A percentile compares a stretch with the other conserved stretches of the same genome.
phyloP scores from a whole-genome alignment of 2,797 vertebrate species.

The Silurus lanzhouensis region DNA sequence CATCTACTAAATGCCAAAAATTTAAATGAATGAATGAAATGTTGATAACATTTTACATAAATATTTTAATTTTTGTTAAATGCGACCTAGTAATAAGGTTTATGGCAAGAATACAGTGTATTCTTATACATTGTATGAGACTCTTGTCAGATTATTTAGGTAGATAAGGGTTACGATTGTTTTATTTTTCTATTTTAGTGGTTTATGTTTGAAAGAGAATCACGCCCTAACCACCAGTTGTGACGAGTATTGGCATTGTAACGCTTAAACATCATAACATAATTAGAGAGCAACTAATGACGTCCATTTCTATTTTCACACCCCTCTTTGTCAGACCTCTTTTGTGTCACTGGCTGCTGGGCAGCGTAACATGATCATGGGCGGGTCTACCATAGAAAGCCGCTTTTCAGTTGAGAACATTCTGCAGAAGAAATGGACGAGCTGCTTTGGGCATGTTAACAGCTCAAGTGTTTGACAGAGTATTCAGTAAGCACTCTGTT shows the following conservation, averaged over 20 bases:
- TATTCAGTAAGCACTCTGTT: background rate
- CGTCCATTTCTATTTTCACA: constrained; percentile 6
- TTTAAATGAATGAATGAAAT: background rate
- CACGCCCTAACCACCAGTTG: too few species aligned
- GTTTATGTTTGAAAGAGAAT: background rate
- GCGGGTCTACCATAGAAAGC: background rate
- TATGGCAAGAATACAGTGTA: background rate
- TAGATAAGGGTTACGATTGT: background rate
- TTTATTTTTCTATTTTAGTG: background rate
- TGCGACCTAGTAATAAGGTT: background rate
- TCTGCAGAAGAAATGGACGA: background rate
- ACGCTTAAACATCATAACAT: background rate
- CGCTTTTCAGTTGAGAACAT: constrained; percentile 10
- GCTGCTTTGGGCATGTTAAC: background rate
- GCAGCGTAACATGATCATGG: constrained; percentile 17
- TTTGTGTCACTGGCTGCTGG: constrained; percentile 36
- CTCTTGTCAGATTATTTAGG: background rate
- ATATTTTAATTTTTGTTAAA: background rate
- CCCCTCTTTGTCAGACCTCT: constrained; percentile 19
- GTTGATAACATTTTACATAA: background rate
- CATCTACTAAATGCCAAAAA: too few species aligned
- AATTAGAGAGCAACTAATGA: constrained; percentile 14
- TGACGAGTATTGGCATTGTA: background rate
- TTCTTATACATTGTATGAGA: background rate
- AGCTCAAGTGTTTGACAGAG: background rate